Conservation (phyloP, 2,797 vertebrate species). For the Chaetophractus vellerosus region DNA sequence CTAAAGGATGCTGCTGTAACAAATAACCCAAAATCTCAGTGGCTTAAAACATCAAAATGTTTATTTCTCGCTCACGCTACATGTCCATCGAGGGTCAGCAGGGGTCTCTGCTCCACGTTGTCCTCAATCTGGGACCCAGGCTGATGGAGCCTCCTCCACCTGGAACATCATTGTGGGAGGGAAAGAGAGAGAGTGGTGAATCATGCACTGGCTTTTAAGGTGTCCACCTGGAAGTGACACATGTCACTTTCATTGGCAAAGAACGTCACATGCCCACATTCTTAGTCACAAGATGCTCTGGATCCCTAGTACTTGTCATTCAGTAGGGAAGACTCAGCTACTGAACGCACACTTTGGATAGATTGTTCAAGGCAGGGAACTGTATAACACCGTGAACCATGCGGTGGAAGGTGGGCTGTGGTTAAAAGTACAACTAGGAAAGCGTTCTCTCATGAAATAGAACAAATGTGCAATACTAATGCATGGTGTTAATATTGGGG, state of each 20-base stretch:
- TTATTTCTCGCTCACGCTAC: conserved; percentile 71
- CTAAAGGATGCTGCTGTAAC: too few species aligned
- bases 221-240: neutral
- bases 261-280: neutral
- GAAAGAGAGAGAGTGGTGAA: conserved; percentile 46
- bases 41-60: conserved; percentile 17
- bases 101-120: conserved; percentile 32
- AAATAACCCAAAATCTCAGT: conserved; percentile 28
- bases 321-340: neutral
- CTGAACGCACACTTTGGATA: too few species aligned
- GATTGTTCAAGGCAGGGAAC: too few species aligned
- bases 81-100: conserved; percentile 57
- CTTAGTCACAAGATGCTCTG: neutral
- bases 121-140: conserved; percentile 68
- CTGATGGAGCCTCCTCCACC: conserved; percentile 38
- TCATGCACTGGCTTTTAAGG: neutral
- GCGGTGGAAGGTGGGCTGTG: too few species aligned
- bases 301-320: neutral
- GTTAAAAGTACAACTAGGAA: too few species aligned
- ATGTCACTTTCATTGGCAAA: neutral
- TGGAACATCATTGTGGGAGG: conserved; percentile 31
- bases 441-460: too few species aligned
- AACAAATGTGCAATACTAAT: too few species aligned
- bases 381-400: too few species aligned
- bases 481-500: too few species aligned